These are phyloP conservation scores for Sclerurus mexicanus DNA, from an alignment of 2,113 vertebrate genomes.

Conservation along the genomic window DNA sequence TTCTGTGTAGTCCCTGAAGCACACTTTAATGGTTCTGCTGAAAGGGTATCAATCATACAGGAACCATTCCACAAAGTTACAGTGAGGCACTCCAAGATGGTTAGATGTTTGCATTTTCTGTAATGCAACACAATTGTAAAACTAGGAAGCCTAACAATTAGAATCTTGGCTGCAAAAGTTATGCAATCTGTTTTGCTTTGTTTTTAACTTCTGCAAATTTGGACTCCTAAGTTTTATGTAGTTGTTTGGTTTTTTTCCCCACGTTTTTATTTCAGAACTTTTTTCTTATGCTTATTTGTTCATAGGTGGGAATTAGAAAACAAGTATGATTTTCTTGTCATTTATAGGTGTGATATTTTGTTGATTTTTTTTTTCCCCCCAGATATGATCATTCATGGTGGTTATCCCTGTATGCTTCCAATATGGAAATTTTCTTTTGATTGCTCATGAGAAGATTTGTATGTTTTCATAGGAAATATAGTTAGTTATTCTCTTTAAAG, in stretches of 20 bases:
- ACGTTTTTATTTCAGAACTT: background rate
- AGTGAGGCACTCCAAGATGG: background rate
- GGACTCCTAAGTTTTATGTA: background rate
- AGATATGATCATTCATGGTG: background rate
- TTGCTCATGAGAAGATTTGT: background rate
- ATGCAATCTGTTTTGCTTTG: background rate
- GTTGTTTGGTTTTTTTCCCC: background rate
- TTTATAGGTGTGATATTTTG: background rate
- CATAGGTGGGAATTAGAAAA: background rate
- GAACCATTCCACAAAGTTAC: background rate
- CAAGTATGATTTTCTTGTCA: background rate
- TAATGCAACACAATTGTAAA: background rate
- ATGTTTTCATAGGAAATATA: background rate
- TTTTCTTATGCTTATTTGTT: background rate
- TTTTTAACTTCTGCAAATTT: background rate
- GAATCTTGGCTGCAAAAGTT: background rate
- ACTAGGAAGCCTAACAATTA: background rate
- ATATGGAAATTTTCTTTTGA: background rate
- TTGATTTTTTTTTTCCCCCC: background rate
- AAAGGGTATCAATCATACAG: conserved; percentile 43
- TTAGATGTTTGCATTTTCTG: conserved; percentile 13
- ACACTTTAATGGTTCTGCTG: conserved; percentile 43
- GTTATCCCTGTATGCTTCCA: background rate
- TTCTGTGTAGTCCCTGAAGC: conserved; percentile 46
- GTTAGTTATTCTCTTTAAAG: background rate